phyloP scores from a whole-genome alignment of 2,797 vertebrate species.

The Takifugu ocellatus region DNA sequence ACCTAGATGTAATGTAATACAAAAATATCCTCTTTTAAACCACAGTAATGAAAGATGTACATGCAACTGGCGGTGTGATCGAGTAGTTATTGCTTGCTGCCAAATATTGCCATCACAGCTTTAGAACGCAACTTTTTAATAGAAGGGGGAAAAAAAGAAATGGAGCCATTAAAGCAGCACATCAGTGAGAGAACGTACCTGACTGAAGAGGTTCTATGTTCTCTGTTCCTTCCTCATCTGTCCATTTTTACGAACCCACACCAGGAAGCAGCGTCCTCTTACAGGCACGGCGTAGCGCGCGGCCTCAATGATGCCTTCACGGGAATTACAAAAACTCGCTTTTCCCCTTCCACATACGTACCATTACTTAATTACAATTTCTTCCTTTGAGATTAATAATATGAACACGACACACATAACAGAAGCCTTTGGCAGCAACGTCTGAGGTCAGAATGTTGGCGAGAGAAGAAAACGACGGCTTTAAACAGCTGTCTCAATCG shows the following conservation, averaged over 20 bases:
- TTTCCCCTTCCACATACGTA: constrained; percentile 4
- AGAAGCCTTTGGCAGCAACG: too few species aligned
- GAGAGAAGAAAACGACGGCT: too few species aligned
- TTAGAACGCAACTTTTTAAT: too few species aligned
- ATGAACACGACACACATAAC: neutral
- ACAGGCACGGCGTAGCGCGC: constrained; percentile 49
- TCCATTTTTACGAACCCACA: constrained; percentile 32
- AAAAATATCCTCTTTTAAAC: too few species aligned
- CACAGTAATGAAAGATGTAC: too few species aligned
- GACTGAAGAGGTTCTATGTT: neutral
- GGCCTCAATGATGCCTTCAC: constrained; percentile 38
- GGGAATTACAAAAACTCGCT: constrained; percentile 11
- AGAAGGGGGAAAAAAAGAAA: too few species aligned
- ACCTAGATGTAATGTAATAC: too few species aligned
- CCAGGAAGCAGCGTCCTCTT: constrained; percentile 76
- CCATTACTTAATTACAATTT: neutral
- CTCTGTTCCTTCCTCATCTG: constrained; percentile 21
- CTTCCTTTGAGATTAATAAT: neutral
- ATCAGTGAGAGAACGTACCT: constrained; percentile 13
- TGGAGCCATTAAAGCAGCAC: neutral
- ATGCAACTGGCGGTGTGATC: too few species aligned
- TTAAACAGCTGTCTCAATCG: too few species aligned
- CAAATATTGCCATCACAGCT: too few species aligned
- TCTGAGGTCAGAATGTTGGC: too few species aligned
- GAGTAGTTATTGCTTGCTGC: too few species aligned